These are phyloP conservation scores for Dasyornis broadbenti DNA, from an alignment of 2,113 vertebrate species.

Conservation along the genomic window DNA sequence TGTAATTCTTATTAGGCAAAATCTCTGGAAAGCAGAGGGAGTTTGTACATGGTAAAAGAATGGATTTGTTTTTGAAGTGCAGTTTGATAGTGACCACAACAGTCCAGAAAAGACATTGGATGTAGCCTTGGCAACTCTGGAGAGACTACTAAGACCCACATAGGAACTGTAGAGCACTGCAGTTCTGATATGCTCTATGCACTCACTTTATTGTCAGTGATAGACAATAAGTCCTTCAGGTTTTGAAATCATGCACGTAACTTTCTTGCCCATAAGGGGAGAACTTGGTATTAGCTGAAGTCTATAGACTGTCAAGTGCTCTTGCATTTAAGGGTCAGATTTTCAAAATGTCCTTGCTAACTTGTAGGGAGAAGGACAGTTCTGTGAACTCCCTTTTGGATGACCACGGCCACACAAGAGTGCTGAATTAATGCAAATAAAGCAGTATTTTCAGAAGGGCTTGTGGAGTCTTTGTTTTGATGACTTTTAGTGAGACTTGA, in stretches of 20 bases:
- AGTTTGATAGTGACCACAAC: background rate
- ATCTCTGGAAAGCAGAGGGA: background rate
- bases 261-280: background rate
- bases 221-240: background rate
- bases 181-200: background rate
- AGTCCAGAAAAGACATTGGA: background rate
- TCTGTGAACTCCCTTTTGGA: background rate
- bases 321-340: background rate
- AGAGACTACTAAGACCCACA: background rate
- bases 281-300: background rate
- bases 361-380: background rate
- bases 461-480: background rate
- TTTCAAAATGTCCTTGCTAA: background rate
- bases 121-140: background rate
- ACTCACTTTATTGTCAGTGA: background rate
- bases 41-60: background rate
- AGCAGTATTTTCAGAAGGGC: background rate
- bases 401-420: background rate
- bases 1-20: background rate
- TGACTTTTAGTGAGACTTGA: background rate
- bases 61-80: background rate
- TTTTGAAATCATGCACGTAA: background rate
- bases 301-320: background rate
- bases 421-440: background rate
- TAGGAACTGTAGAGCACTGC: background rate